Base-by-base conservation (phyloP, 2,888 invertebrate genomes). In the Erebia ligea region DNA sequence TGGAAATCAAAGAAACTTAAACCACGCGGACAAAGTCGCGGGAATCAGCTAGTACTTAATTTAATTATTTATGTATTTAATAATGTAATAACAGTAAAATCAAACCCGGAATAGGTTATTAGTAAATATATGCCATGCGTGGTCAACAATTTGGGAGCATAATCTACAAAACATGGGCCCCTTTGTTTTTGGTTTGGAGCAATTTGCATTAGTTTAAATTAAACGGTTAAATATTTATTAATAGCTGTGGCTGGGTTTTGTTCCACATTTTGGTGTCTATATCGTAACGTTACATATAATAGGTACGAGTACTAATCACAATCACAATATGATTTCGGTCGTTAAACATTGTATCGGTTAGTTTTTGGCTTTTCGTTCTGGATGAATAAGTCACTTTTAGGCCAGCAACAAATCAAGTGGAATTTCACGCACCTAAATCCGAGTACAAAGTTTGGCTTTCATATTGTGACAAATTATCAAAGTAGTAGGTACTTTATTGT, bases 201-300 rank as follows among this genome's bases (percentile, higher is more conserved):
- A 70, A 68, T 73, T 66, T 73, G 68, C 68, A 73, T 73, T 73
- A 73, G 73, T 73, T 70, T 58, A 62, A 73, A 73, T 73, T 70
- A 70, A 70, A 73, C 58, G 62, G 66, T 57, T 73, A 73, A 73
- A 73, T 73, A 73, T 70, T 70, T 73, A 73, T 73, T 70, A 73
- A 73, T 73, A 45, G 73, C 56, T 68, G 65, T 62, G 65, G 56
- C 52, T 72, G 70, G 67, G 70, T 70, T 70, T 70, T 70, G 62
- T 73, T 58, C 34, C 68, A 65, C 68, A 68, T 68, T 57, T 56
- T 54, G 52, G 48, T 67, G 45, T 64, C 67, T 54, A 64, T 70
- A 67, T 70, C 66, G 59, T 58, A 61, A 58, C 56, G 67, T 64
- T 57, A 69, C 66, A 69, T 17, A n/a, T n/a, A n/a, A n/a, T n/a